Evolutionary conservation across 2,888 invertebrate species (phyloP), one percentile per base, ranked within the genome.

Genomic region (Scaptomyza tumidula): DNA sequence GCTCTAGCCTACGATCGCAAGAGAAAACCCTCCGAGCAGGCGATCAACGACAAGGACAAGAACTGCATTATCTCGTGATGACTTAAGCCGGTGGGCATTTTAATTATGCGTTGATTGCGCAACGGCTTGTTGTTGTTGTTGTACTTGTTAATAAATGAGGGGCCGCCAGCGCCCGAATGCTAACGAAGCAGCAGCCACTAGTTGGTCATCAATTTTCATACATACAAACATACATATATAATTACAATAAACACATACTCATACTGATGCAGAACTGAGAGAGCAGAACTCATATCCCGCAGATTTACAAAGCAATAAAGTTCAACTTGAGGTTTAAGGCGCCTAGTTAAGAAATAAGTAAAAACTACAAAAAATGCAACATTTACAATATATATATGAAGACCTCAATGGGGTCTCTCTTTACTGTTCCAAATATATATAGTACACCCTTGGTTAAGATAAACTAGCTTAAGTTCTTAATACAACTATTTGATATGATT

Each of bases 1-100:
- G 96, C 97, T 6, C 93, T 97, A 52, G 97, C 97, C 62, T 96
- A 96, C 89, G 97, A 97, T 52, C 94, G 95, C 81, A 94, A 96
- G 69, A 94, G 95, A 58, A 93, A 95, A 78, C 93, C 91, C 56
- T 86, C 90, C 53, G 93, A 91, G 6, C 53, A 92, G 35, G 89
- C 70, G 41, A 16, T 16, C 44, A 61, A 90, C 27, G 92, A 92
- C 64, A 95, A 94, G 88, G 95, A 95, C 87, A 97, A 97, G 90
- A 97, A 97, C 92, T 97, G 97, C 92, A 95, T 96, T 84, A 95
- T 97, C 91, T 97, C 97, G 93, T 97, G 96, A 97, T 96, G 65
- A 11, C 11, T 27, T 46, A 9, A 16, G 77, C 80, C 64, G 56
- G 48, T 50, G 75, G 78, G 56, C 66, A 60, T 72, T 78, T 79